Percentiles rank a stretch among this genome's conserved stretches.
These are phyloP conservation scores for Pionites leucogaster DNA, from an alignment of 2,113 vertebrate species.

Conservation along the genomic window DNA sequence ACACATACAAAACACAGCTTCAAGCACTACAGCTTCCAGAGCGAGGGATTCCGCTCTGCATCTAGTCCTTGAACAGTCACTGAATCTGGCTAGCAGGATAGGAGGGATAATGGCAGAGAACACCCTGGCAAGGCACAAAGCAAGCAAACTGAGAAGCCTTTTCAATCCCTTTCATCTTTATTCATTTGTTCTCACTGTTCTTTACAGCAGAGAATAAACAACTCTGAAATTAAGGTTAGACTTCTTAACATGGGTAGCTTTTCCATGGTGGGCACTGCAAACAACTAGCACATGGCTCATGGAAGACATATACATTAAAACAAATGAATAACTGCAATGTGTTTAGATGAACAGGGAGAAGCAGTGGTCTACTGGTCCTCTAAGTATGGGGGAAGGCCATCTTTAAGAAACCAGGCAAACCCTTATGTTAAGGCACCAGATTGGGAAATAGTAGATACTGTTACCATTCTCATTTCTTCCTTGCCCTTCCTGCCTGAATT, in stretches of 20 bases:
- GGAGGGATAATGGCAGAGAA: not conserved
- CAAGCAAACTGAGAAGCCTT: not conserved
- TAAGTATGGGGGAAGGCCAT: not conserved
- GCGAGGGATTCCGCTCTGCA: not conserved
- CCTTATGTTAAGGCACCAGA: not conserved
- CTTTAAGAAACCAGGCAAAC: not conserved
- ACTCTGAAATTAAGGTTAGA: not conserved
- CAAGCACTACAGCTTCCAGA: not conserved
- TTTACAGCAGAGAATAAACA: not conserved
- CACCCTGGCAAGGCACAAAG: not conserved
- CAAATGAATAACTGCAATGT: not conserved
- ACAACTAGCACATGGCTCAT: fast-evolving
- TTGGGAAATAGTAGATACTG: not conserved
- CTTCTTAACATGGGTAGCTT: not conserved
- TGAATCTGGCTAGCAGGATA: not conserved
- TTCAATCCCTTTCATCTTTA: not conserved
- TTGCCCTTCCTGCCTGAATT: not conserved
- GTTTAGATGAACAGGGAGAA: not conserved
- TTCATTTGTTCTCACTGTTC: not conserved
- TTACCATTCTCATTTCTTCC: not conserved
- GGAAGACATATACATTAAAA: not conserved
- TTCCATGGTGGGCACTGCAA: not conserved
- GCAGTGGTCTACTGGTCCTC: not conserved
- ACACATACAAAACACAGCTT: not conserved
- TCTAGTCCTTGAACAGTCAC: not conserved